Conservation (phyloP, 1,140 invertebrate genomes). For the Ruditapes philippinarum region DNA sequence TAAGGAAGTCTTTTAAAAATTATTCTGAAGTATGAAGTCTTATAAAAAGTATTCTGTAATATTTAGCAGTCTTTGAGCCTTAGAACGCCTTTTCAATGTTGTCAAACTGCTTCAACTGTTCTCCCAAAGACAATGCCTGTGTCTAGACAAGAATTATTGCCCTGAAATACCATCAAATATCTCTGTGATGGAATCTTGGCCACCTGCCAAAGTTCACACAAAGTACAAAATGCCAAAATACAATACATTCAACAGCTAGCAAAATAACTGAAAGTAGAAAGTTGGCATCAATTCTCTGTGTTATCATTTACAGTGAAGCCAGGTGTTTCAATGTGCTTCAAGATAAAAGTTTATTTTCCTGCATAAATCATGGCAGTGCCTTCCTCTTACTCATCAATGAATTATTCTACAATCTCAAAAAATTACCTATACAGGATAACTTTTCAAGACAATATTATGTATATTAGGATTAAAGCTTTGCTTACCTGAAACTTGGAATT, state of each 20-base stretch:
- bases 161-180: slow-evolving; percentile 17
- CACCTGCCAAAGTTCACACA: background rate
- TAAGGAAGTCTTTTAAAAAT: too few relatives aligned
- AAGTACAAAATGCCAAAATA: slow-evolving; percentile 12
- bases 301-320: slow-evolving; percentile 32
- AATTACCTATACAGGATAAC: too few relatives aligned
- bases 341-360: background rate
- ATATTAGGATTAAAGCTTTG: too few relatives aligned
- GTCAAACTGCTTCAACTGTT: too few relatives aligned
- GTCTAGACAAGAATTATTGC: background rate
- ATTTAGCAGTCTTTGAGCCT: too few relatives aligned
- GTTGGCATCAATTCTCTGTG: slow-evolving; percentile 30
- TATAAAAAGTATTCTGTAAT: too few relatives aligned
- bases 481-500: too few relatives aligned
- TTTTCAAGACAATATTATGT: too few relatives aligned
- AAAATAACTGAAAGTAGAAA: slow-evolving; percentile 3
- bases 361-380: background rate
- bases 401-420: background rate
- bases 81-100: too few relatives aligned
- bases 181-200: slow-evolving; percentile 32
- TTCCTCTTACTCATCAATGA: background rate
- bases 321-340: slow-evolving; percentile 14
- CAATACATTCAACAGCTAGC: slow-evolving; percentile 26
- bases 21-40: too few relatives aligned
- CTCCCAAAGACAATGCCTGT: background rate